Conservation (phyloP, 2,113 vertebrate genomes). For the Rhombomys opimus region DNA sequence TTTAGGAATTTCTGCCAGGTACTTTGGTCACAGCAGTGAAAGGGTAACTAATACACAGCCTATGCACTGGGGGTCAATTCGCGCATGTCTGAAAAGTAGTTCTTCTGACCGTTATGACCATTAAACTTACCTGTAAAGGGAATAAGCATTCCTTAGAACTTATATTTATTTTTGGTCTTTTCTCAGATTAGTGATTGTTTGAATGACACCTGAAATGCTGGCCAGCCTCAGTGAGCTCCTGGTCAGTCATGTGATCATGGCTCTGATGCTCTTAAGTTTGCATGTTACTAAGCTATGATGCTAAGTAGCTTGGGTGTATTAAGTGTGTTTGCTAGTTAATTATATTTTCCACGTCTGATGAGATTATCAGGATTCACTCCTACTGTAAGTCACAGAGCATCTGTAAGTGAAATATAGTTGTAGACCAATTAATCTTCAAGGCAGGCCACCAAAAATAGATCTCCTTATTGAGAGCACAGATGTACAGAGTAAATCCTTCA, state of each 20-base stretch:
- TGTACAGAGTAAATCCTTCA: neutral
- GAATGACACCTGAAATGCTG: neutral
- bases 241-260: no score
- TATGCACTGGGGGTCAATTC: neutral
- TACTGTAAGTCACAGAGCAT: neutral
- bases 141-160: neutral
- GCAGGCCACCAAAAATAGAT: neutral
- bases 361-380: neutral
- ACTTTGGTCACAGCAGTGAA: neutral
- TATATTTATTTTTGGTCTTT: neutral
- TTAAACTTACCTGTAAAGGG: neutral
- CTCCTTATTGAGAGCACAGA: neutral
- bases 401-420: conserved; percentile 2
- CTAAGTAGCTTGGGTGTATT: neutral
- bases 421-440: conserved; percentile 8
- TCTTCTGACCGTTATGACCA: neutral
- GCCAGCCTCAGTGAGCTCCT: neutral
- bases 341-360: neutral
- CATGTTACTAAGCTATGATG: neutral
- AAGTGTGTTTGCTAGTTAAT: neutral
- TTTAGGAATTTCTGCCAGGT: neutral
- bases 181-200: no score
- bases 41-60: neutral
- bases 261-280: neutral
- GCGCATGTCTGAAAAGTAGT: neutral